Evolutionary conservation across 2,888 invertebrate genomes (phyloP).

Genomic region (Caenorhabditis imperialis): DNA sequence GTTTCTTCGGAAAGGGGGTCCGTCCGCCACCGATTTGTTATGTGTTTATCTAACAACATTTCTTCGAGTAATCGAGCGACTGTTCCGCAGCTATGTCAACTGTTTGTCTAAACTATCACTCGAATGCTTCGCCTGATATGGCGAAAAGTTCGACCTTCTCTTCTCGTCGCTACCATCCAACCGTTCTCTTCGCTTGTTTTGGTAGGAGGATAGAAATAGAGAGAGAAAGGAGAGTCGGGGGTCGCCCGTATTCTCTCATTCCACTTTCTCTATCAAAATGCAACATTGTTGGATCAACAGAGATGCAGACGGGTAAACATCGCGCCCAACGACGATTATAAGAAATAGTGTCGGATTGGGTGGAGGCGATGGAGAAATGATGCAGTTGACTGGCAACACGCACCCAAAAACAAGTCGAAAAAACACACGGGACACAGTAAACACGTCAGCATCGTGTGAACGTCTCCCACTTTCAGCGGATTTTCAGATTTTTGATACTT

Average conservation of each 20-base stretch:
- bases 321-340: constrained; percentile 50
- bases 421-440: constrained; percentile 19
- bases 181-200: constrained; percentile 28
- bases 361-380: constrained; percentile 9
- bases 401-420: constrained; percentile 29
- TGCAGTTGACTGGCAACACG: constrained; percentile 39
- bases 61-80: constrained; percentile 20
- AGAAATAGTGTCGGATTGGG: constrained; percentile 33
- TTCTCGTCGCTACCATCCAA: constrained; percentile 3
- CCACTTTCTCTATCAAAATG: constrained; percentile 41
- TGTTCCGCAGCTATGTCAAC: constrained; percentile 6
- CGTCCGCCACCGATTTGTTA: constrained; percentile 38
- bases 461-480: not conserved
- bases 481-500: not conserved
- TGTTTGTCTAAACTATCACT: constrained; percentile 30
- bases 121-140: not conserved
- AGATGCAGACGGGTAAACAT: constrained; percentile 52
- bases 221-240: not conserved
- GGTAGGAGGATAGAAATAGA: constrained; percentile 14
- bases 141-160: constrained; percentile 31
- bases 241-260: constrained; percentile 10
- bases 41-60: constrained; percentile 53
- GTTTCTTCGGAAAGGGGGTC: constrained; percentile 27
- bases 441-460: not conserved
- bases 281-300: constrained; percentile 53